phyloP scores from a whole-genome alignment of 2,113 vertebrate genomes.

The Gallinago media region DNA sequence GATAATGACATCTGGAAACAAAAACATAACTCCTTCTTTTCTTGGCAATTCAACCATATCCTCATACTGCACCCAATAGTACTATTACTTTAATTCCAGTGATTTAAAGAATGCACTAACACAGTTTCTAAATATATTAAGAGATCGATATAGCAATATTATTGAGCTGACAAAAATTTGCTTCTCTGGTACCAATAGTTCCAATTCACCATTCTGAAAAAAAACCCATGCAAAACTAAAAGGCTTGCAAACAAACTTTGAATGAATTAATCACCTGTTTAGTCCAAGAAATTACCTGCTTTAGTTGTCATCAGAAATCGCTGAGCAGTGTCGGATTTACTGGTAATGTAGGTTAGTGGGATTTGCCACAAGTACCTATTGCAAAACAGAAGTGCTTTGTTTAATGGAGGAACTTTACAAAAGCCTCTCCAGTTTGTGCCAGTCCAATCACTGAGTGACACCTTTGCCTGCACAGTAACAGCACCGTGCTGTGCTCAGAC shows the following conservation, averaged over 20 bases:
- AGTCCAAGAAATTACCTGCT: constrained; percentile 65
- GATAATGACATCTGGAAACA: constrained; percentile 81
- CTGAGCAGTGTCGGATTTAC: constrained; percentile 58
- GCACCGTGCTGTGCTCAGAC: neutral
- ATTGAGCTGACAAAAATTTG: neutral
- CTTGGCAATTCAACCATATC: neutral
- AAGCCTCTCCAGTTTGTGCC: neutral
- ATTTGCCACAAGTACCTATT: constrained; percentile 75
- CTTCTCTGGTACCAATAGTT: neutral
- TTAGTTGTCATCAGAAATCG: constrained; percentile 73
- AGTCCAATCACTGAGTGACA: rapidly evolving
- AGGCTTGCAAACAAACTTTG: neutral
- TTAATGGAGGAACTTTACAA: neutral
- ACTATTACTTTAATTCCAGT: neutral
- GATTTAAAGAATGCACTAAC: neutral
- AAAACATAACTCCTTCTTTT: neutral
- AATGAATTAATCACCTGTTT: neutral
- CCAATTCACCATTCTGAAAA: neutral
- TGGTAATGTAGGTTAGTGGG: constrained; percentile 76
- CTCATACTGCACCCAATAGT: neutral
- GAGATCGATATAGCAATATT: rapidly evolving
- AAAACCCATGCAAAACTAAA: neutral
- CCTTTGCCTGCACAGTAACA: rapidly evolving
- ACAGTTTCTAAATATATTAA: neutral
- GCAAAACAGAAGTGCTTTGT: neutral